Base-by-base conservation (phyloP, 2,113 vertebrate genomes). In the Dissostichus mawsoni region DNA sequence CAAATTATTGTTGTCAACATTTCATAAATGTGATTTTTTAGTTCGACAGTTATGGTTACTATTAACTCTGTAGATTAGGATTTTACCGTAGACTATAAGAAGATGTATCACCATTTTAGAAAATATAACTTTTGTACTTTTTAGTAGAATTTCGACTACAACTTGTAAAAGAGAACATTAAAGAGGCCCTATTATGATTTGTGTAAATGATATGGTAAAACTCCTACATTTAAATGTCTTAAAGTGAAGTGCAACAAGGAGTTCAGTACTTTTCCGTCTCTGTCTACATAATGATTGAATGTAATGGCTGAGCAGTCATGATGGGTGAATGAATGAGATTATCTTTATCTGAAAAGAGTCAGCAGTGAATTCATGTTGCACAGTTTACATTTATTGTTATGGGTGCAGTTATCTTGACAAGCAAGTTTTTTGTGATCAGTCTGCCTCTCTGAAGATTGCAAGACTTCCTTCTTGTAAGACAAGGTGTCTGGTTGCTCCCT, bases 401-500 rank as follows among this genome's bases (percentile, higher is more conserved):
- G 20, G 25, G 14, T n/a, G 18, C 10, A 6, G 16, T 44, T 45
- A 4, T 45, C 36, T 63, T 8, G 63, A 65, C 44, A 36, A 25
- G 25, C 0, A 16, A 41, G 12, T 2, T 18, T 16, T 71, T 11
- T 47, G 10, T 57, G 18, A 53, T 79, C 53, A 17, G 44, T 33
- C 0, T 63, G 16, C 61, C 52, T 65, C 67, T 76, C 1, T 11
- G 48, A 29, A 41, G 56, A 69, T 33, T 44, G 51, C 17, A 11
- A 17, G 10, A 72, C 57, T 51, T 82, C 76, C 44, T 71, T 56
- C 20, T 61, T 65, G 58, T 44, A 73, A 82, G 5, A 83, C 57
- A 11, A 59, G 58, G 50, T 25, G 69, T 88, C 66, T 57, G 73
- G 59, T 79, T 70, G 17, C 76, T 80, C 52, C 14, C 76, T 80